phyloP scores from a whole-genome alignment of 2,797 vertebrate genomes.

The Nothura maculosa region DNA sequence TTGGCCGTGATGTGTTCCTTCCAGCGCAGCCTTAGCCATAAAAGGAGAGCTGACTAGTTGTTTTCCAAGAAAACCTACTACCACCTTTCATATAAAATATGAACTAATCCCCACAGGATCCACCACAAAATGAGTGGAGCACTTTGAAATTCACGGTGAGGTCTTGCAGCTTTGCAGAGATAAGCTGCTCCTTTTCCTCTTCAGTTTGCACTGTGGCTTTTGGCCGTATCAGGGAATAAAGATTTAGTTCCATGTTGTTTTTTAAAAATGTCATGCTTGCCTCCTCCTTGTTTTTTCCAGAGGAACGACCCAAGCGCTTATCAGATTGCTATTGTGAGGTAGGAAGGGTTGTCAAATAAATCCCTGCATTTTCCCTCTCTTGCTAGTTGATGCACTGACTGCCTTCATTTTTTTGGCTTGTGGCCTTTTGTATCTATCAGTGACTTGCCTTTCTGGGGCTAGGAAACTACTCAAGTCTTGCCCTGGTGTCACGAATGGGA shows the following conservation, averaged over 20 bases:
- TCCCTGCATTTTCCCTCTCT: background rate
- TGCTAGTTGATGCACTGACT: constrained; percentile 12
- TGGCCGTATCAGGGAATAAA: constrained; percentile 7
- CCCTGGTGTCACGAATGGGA: background rate
- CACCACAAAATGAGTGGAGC: constrained; percentile 16
- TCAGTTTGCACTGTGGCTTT: background rate
- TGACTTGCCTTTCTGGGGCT: constrained; percentile 19
- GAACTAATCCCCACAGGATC: constrained; percentile 6
- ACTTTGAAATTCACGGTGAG: constrained; percentile 18
- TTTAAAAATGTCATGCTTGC: background rate
- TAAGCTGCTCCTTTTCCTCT: constrained; percentile 7
- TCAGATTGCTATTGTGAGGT: constrained; percentile 24
- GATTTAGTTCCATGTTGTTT: constrained; percentile 21
- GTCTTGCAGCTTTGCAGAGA: constrained; percentile 21
- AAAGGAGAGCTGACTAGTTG: constrained; percentile 55
- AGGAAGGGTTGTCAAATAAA: constrained; percentile 38
- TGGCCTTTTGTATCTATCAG: background rate
- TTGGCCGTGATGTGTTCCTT: constrained; percentile 56
- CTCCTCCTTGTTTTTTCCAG: constrained; percentile 4
- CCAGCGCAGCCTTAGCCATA: constrained; percentile 6
- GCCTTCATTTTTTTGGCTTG: constrained; percentile 42
- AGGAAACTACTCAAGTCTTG: background rate
- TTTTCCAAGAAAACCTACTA: constrained; percentile 52
- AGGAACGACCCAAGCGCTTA: constrained; percentile 24
- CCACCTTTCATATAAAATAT: constrained; percentile 11